Percentiles rank a stretch among this genome's conserved stretches.
Evolutionary conservation across 2,797 vertebrate genomes (phyloP).

Genomic region (Melanotaenia pygmaea): DNA sequence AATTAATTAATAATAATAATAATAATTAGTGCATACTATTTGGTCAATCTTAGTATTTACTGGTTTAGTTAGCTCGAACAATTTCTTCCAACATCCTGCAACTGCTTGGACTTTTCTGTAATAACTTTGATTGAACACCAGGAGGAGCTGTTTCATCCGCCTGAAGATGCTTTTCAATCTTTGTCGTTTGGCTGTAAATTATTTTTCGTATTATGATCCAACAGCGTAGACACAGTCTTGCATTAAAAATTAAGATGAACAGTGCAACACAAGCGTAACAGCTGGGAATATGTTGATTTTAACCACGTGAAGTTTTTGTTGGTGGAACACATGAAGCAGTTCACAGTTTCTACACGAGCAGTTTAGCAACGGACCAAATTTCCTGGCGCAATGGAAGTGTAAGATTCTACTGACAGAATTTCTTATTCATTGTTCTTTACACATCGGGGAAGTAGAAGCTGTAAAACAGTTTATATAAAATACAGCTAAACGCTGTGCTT

Average conservation of each 20-base stretch:
- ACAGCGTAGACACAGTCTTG: no score
- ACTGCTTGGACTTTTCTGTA: not conserved
- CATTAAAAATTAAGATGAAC: no score
- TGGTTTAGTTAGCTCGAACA: no score
- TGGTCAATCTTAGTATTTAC: no score
- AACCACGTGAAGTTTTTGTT: rapidly evolving
- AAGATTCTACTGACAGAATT: constrained; percentile 20
- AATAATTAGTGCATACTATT: no score
- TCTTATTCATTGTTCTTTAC: not conserved
- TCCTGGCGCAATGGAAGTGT: constrained; percentile 80
- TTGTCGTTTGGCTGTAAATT: not conserved
- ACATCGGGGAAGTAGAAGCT: rapidly evolving
- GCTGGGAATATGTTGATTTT: no score
- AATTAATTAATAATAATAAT: no score
- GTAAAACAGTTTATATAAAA: rapidly evolving
- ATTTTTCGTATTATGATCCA: no score
- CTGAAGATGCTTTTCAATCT: not conserved
- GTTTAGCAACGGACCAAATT: constrained; percentile 1
- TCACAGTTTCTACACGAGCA: constrained; percentile 50
- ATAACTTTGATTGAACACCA: not conserved
- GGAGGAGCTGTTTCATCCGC: not conserved
- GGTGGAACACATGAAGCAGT: constrained; percentile 25
- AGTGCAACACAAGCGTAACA: no score
- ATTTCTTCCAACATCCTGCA: no score
- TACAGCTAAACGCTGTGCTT: not conserved